Conservation (phyloP, 2,113 vertebrate species). For the Leptodactylus fuscus region DNA sequence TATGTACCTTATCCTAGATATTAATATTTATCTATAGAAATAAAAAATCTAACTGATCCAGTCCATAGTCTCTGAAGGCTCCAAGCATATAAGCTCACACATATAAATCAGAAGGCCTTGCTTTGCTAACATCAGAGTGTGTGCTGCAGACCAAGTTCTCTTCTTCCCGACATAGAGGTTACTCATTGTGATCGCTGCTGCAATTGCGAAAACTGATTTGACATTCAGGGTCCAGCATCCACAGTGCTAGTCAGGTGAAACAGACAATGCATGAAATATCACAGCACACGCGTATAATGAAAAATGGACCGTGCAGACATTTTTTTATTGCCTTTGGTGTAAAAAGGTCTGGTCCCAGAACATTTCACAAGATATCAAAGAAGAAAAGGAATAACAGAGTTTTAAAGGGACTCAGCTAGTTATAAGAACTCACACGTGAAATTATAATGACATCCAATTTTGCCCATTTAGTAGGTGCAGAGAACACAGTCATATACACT, state of each 20-base stretch:
- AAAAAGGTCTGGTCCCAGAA: constrained; percentile 16
- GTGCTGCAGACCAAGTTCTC: background rate
- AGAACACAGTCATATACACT: too few species aligned
- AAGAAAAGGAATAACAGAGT: background rate
- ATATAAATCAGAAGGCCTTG: background rate
- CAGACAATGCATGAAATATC: constrained; percentile 52
- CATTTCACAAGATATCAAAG: background rate
- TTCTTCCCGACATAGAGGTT: constrained; percentile 20
- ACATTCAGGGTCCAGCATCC: constrained; percentile 43
- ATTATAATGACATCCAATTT: background rate
- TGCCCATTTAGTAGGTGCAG: too few species aligned
- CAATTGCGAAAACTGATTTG: constrained; percentile 42
- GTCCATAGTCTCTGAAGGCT: background rate
- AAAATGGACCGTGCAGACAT: constrained; percentile 24
- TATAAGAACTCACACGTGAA: background rate
- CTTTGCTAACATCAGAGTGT: background rate
- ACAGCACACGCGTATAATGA: constrained; percentile 44
- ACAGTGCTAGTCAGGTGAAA: constrained; percentile 47
- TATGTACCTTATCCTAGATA: background rate
- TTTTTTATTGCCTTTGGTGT: constrained; percentile 42
- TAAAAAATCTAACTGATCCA: background rate
- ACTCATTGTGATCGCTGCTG: constrained; percentile 20
- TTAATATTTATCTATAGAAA: background rate
- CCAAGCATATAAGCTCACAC: background rate
- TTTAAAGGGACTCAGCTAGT: background rate